A percentile compares a stretch with the other conserved stretches of the same genome.
Conservation (phyloP, 2,888 invertebrate species). For the Lycocerus yunnanus region DNA sequence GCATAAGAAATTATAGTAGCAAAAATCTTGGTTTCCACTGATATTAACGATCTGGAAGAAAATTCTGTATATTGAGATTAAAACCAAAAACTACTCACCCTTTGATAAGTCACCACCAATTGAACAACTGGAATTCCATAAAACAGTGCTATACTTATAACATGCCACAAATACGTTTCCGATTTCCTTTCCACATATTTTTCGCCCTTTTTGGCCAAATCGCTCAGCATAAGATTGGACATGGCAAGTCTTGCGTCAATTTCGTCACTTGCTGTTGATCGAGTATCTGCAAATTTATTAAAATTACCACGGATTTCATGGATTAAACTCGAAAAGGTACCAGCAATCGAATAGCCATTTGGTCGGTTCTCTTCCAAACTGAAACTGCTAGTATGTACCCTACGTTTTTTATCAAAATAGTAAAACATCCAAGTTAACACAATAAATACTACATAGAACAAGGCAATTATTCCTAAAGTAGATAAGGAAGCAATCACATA, state of each 20-base stretch:
- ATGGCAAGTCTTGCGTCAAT: conserved; percentile 11
- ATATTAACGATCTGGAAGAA: conserved; percentile 67
- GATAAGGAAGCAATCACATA: conserved; percentile 64
- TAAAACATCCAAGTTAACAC: conserved; percentile 48
- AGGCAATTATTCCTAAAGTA: conserved; percentile 60
- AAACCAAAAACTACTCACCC: conserved; percentile 56
- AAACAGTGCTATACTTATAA: conserved; percentile 79
- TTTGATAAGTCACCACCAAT: conserved; percentile 78
- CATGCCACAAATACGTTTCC: conserved; percentile 74
- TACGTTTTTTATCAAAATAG: neutral
- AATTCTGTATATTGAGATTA: conserved; percentile 37
- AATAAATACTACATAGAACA: conserved; percentile 59
- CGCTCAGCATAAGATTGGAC: neutral
- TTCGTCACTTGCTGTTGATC: neutral
- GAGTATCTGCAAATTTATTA: neutral
- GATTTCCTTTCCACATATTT: conserved; percentile 59
- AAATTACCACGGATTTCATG: neutral
- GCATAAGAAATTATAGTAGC: conserved; percentile 89
- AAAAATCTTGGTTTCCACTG: conserved; percentile 84
- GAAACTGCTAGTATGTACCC: neutral
- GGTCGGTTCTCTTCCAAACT: neutral
- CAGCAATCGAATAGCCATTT: neutral
- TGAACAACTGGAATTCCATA: conserved; percentile 86
- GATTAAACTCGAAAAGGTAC: neutral
- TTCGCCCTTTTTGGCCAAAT: neutral